Conservation (phyloP, 2,113 vertebrate genomes). For the Gavia stellata region DNA sequence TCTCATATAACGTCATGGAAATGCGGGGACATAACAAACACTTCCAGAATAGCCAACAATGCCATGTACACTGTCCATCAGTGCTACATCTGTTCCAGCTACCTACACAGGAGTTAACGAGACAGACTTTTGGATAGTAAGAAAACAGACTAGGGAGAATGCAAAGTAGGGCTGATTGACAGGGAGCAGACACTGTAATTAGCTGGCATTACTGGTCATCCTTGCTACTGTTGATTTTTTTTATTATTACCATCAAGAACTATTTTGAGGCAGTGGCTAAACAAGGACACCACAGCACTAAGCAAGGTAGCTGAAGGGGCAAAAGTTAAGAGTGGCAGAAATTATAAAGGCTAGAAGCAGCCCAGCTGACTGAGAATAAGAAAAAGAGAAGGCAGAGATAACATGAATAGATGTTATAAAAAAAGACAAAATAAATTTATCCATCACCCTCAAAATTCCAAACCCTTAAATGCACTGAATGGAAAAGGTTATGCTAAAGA, state of each 20-base stretch:
- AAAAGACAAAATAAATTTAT: background rate
- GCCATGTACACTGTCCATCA: accelerated
- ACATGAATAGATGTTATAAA: background rate
- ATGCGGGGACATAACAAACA: background rate
- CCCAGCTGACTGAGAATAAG: background rate
- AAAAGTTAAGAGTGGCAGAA: background rate
- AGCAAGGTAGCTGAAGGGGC: background rate
- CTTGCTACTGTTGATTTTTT: background rate
- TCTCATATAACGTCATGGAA: background rate
- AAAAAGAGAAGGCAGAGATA: background rate
- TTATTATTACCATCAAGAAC: background rate
- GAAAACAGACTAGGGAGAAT: background rate
- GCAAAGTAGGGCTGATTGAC: background rate
- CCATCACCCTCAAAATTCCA: background rate
- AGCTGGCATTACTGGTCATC: background rate
- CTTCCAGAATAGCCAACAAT: background rate
- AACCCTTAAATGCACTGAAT: background rate
- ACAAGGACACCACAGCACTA: background rate
- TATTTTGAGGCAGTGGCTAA: background rate
- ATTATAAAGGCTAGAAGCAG: background rate
- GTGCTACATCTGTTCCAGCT: background rate
- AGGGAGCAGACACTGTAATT: background rate
- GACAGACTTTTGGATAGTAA: background rate
- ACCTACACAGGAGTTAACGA: accelerated
- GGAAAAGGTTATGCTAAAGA: background rate